These are phyloP conservation scores for Nycticorax nycticorax DNA, from an alignment of 2,113 vertebrate genomes.

Conservation along the genomic window DNA sequence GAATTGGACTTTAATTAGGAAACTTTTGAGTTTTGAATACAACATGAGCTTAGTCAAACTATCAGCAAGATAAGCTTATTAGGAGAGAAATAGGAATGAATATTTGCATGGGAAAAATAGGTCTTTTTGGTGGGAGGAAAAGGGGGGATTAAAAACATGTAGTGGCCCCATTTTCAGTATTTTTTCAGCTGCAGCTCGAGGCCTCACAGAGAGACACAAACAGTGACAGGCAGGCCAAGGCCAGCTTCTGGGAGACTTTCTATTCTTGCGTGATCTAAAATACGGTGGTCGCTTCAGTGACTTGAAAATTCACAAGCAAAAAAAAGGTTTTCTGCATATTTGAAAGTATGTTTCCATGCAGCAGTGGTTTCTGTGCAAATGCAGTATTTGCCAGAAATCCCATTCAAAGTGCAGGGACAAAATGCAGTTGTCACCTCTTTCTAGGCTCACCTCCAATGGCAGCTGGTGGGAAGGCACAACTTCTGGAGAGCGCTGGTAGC, in stretches of 20 bases:
- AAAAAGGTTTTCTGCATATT: background rate
- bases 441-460: background rate
- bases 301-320: background rate
- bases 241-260: background rate
- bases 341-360: background rate
- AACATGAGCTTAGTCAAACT: conserved; percentile 35
- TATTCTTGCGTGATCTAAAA: background rate
- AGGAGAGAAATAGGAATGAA: conserved; percentile 4
- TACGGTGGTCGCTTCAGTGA: background rate
- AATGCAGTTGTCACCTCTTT: background rate
- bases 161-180: background rate
- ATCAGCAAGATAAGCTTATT: conserved; percentile 32
- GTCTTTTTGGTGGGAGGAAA: background rate
- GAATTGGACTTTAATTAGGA: conserved; percentile 62
- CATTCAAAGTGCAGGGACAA: background rate
- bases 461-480: background rate
- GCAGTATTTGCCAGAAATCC: background rate
- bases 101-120: background rate
- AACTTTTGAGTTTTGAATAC: conserved; percentile 35
- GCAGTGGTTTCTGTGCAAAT: background rate
- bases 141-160: background rate
- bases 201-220: background rate
- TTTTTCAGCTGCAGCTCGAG: background rate
- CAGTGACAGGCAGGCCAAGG: background rate
- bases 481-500: background rate